phyloP scores from a whole-genome alignment of 2,888 invertebrate species.

The Acrocyrtus sp. region DNA sequence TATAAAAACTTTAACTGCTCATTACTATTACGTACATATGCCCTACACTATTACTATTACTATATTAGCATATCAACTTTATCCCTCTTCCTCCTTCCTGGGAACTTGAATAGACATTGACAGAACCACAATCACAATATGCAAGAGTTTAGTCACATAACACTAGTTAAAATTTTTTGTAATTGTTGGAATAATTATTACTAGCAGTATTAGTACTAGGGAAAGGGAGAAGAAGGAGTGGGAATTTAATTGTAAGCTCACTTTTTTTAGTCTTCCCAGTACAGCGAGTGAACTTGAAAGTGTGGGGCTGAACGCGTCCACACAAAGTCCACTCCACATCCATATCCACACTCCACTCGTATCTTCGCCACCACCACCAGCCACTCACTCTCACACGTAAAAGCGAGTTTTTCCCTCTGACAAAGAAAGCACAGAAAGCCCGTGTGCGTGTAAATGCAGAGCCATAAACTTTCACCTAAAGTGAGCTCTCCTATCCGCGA shows the following conservation, averaged over 20 bases:
- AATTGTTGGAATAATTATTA: neutral
- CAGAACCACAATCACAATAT: slow-evolving; percentile 19
- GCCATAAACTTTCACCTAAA: neutral
- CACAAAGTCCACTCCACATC: too few species aligned
- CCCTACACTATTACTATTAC: slow-evolving; percentile 16
- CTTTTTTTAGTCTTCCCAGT: too few species aligned
- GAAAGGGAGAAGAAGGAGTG: slow-evolving; percentile 8
- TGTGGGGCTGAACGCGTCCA: too few species aligned
- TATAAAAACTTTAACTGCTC: too few species aligned
- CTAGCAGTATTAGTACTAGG: neutral
- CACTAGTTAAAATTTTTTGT: neutral
- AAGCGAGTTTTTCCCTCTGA: slow-evolving; percentile 3
- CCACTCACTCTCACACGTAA: too few species aligned
- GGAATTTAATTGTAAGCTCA: too few species aligned
- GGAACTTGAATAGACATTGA: slow-evolving; percentile 20
- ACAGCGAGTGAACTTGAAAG: too few species aligned
- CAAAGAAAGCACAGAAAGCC: slow-evolving; percentile 3
- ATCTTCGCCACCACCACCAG: too few species aligned
- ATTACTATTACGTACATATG: neutral
- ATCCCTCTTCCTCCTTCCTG: slow-evolving; percentile 33
- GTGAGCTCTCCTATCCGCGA: too few species aligned
- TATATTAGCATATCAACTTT: too few species aligned
- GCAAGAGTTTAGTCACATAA: neutral
- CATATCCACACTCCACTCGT: too few species aligned
- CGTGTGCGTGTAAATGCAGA: neutral